phyloP scores from a whole-genome alignment of 2,888 invertebrate genomes.

The Gastrophysa polygoni region DNA sequence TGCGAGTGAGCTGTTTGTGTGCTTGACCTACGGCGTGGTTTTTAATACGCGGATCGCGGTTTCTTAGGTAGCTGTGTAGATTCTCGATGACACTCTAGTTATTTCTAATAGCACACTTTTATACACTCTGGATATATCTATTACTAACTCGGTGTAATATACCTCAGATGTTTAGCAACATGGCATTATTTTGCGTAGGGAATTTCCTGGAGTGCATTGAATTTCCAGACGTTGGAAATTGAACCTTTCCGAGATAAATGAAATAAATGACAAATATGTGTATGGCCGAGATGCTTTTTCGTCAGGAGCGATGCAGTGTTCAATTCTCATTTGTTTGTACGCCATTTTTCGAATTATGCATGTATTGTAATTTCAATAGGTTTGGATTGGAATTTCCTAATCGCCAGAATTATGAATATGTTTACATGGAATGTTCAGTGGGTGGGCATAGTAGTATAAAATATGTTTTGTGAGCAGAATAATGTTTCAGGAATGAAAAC shows the following conservation, averaged over 20 bases:
- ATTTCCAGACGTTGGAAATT: background rate
- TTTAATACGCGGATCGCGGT: conserved; percentile 28
- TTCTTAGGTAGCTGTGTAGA: conserved; percentile 37
- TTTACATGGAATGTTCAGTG: too few species aligned
- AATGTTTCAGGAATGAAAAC: too few species aligned
- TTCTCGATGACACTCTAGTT: conserved; percentile 34
- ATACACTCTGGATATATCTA: conserved; percentile 27
- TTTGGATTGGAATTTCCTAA: background rate
- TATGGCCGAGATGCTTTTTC: too few species aligned
- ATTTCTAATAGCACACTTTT: conserved; percentile 35
- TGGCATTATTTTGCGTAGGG: conserved; percentile 22
- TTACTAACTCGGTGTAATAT: conserved; percentile 35
- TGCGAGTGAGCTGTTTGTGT: conserved; percentile 55
- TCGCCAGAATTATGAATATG: background rate
- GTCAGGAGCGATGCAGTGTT: background rate
- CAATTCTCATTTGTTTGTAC: background rate
- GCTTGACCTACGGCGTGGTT: conserved; percentile 44
- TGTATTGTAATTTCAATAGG: background rate
- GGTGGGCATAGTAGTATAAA: too few species aligned
- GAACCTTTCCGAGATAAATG: background rate
- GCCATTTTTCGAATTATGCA: background rate
- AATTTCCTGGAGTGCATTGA: conserved; percentile 6
- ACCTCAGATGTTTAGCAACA: conserved; percentile 25
- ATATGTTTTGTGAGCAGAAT: too few species aligned
- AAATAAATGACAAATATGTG: too few species aligned